Percentiles rank a stretch among this genome's conserved stretches.
phyloP scores from a whole-genome alignment of 2,113 vertebrate species.

The Crotalus viridis region DNA sequence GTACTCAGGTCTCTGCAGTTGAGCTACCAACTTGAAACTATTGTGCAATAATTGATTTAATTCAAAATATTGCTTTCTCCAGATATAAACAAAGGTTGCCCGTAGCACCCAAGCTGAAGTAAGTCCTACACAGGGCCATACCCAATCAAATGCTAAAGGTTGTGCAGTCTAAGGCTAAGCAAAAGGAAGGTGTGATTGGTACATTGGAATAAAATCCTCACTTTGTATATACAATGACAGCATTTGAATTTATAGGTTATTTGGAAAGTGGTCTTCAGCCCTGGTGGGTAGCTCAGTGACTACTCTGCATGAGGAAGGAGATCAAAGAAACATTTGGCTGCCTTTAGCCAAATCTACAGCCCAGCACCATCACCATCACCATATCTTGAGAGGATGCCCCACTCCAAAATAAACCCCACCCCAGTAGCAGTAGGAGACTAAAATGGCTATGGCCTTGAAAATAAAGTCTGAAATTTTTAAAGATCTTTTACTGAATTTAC shows the following conservation, averaged over 20 bases:
- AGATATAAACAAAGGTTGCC: background rate
- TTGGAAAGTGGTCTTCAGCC: background rate
- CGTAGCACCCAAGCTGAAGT: background rate
- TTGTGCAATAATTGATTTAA: background rate
- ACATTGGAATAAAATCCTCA: background rate
- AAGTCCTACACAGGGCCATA: too few relatives aligned
- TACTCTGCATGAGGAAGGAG: background rate
- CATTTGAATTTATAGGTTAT: background rate
- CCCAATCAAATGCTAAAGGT: background rate
- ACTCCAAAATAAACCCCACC: background rate
- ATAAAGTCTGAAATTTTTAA: background rate
- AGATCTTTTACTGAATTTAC: background rate
- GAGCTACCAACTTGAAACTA: background rate
- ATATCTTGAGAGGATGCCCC: background rate
- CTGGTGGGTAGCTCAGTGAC: background rate
- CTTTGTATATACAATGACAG: background rate
- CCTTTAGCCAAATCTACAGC: background rate
- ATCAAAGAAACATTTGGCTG: background rate
- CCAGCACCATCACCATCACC: background rate
- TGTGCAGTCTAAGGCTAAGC: background rate
- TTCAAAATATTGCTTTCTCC: background rate
- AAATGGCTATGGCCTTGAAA: background rate
- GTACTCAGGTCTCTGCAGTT: background rate
- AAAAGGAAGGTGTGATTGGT: background rate
- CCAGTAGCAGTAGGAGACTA: background rate